phyloP scores from a whole-genome alignment of 2,888 invertebrate species.

The Diloba caeruleocephala region DNA sequence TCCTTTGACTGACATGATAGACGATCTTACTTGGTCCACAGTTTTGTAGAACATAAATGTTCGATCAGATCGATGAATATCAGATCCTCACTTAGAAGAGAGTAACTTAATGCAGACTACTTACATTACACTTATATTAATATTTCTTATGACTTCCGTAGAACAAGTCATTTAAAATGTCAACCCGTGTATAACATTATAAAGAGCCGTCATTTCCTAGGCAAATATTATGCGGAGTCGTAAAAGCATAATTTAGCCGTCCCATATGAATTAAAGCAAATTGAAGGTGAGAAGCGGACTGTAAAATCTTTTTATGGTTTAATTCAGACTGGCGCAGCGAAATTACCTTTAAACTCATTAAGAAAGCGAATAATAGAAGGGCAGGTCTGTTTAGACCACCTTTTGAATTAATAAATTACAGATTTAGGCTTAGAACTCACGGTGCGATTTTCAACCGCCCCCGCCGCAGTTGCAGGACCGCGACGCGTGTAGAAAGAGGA shows the following conservation, averaged over 20 bases:
- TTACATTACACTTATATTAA: slow-evolving; percentile 16
- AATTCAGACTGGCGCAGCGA: slow-evolving; percentile 53
- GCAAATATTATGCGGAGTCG: slow-evolving; percentile 60
- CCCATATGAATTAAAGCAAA: slow-evolving; percentile 65
- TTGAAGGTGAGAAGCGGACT: slow-evolving; percentile 63
- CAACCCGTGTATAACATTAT: slow-evolving; percentile 48
- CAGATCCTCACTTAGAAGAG: too few species aligned
- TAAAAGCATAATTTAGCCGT: slow-evolving; percentile 61
- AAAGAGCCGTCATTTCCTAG: slow-evolving; percentile 51
- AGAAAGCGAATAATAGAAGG: slow-evolving; percentile 13
- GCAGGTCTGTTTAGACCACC: slow-evolving; percentile 25
- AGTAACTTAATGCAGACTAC: too few species aligned
- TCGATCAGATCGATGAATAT: too few species aligned
- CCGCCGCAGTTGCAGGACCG: too few species aligned
- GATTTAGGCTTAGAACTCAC: too few species aligned
- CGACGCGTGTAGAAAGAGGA: too few species aligned
- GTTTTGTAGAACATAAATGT: too few species aligned
- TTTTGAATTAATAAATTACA: slow-evolving; percentile 57
- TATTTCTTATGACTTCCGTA: slow-evolving; percentile 32
- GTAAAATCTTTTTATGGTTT: slow-evolving; percentile 66
- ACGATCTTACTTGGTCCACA: too few species aligned
- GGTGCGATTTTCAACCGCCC: too few species aligned
- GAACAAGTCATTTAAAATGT: slow-evolving; percentile 44
- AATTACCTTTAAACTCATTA: slow-evolving; percentile 50
- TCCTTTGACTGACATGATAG: too few species aligned